Evolutionary conservation across 2,113 vertebrate species (phyloP), one percentile per base, ranked within the genome.

Genomic region (Acanthochromis polyacanthus): DNA sequence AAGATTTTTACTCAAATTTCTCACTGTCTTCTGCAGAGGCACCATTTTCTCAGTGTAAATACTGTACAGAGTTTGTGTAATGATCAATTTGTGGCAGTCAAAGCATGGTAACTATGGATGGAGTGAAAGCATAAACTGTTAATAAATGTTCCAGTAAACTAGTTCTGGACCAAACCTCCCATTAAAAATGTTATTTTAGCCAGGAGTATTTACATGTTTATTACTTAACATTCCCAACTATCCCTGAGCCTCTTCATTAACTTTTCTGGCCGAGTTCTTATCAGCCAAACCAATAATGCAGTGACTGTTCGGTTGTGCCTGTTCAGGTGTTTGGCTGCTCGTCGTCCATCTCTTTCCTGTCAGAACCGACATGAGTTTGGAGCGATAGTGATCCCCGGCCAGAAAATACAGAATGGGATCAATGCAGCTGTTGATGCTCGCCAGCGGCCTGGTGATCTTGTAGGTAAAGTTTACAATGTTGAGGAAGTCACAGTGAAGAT

Each of bases 321-420:
- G 72, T 82, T 86, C 1, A n/a, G 53, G 88, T 80, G 20, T 53
- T 63, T 63, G 53, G 57, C 87, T 1, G 19, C 50, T 70, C 0
- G 57, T 86, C 0, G 0, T 59, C 38, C 48, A 79, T 48, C 63
- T 15, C 0, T 69, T 77, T 36, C 65, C 43, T 0, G 52, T 72
- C 1, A 94, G 88, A 11, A 82, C 90, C 1, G 78, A 85, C 36
- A 89, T 55, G 46, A 98, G 83, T 82, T 82, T 91, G 3, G 93
- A 90, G 48, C 96, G 94, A 76, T 96, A 98, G 46, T 94, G 96
- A 84, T 97, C 96, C 59, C 97, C 96, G 0, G 88, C 96, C 87
- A 98, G 91, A 87, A 99, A 95, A 92, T 98, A 99, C 9, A 99
- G 89, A 63, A 99, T 94, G 6, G 98, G 97, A 81, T 99, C 96